phyloP scores from a whole-genome alignment of 23 tunicate species.

The Corella eumyota region DNA sequence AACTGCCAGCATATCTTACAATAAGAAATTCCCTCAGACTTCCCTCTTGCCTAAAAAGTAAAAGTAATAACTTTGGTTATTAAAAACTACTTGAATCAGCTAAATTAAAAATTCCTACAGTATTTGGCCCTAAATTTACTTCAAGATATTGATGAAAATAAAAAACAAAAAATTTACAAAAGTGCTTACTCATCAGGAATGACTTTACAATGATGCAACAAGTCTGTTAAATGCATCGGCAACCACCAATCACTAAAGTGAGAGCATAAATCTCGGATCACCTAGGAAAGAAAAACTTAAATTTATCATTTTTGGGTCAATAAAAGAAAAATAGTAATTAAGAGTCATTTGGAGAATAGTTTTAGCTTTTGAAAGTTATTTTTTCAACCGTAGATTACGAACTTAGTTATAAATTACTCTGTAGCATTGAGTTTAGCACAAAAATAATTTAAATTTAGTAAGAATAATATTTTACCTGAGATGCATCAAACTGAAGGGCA shows the following conservation, averaged over 20 bases:
- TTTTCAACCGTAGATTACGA: no score
- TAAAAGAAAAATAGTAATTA: background rate
- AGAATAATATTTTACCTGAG: no score
- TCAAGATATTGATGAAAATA: background rate
- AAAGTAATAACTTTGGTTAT: background rate
- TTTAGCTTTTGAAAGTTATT: no score
- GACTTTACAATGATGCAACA: slow-evolving; percentile 22
- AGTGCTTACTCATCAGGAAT: slow-evolving; percentile 3
- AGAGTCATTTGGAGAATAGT: background rate
- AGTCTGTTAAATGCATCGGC: slow-evolving; percentile 62
- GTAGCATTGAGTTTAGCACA: no score
- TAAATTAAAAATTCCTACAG: background rate
- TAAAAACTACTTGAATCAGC: background rate
- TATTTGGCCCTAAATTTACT: no score
- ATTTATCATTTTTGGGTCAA: background rate
- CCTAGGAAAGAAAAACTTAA: slow-evolving; percentile 12
- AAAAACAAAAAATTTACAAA: background rate
- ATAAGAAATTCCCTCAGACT: slow-evolving; percentile 28
- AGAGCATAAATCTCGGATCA: slow-evolving; percentile 67
- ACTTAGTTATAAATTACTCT: no score
- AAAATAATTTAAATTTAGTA: no score
- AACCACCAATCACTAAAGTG: slow-evolving; percentile 82
- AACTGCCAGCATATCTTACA: slow-evolving; percentile 27
- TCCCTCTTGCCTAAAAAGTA: slow-evolving; percentile 1
- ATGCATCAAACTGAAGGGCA: no score